These are phyloP conservation scores for Onthophagus taurus DNA, from an alignment of 1,140 invertebrate genomes.

Conservation along the genomic window DNA sequence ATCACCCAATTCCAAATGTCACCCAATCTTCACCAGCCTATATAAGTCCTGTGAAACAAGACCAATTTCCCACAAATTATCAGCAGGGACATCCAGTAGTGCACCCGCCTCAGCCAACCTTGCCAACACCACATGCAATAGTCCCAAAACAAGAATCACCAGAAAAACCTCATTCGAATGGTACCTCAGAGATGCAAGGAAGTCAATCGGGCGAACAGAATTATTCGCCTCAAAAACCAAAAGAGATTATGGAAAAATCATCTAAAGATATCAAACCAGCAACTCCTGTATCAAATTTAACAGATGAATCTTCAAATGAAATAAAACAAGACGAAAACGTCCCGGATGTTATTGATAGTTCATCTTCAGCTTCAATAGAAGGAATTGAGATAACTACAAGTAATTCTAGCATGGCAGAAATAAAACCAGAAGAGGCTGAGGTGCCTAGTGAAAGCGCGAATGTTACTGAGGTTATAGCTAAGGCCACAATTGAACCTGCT, in stretches of 20 bases:
- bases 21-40: conserved; percentile 11
- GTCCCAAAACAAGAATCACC: conserved; percentile 2
- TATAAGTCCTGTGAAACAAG: conserved; percentile 18
- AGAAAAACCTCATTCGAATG: conserved; percentile 26
- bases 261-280: too few relatives aligned
- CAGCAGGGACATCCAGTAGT: conserved; percentile 21
- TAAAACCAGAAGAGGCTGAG: too few relatives aligned
- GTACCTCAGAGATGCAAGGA: conserved; percentile 20
- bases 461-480: too few relatives aligned
- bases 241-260: conserved; percentile 1
- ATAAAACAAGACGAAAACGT: conserved; percentile 2
- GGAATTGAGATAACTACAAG: too few relatives aligned
- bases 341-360: not conserved
- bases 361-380: not conserved
- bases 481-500: too few relatives aligned
- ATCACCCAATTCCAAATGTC: conserved; percentile 16
- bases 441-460: too few relatives aligned
- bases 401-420: too few relatives aligned
- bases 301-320: conserved; percentile 10
- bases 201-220: conserved; percentile 17
- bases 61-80: conserved; percentile 20
- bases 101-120: conserved; percentile 11
- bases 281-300: not conserved
- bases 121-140: not conserved
- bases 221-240: conserved; percentile 14